Conservation (phyloP, 53 echinoderm and acorn worm genomes). For the Antedon mediterranea region DNA sequence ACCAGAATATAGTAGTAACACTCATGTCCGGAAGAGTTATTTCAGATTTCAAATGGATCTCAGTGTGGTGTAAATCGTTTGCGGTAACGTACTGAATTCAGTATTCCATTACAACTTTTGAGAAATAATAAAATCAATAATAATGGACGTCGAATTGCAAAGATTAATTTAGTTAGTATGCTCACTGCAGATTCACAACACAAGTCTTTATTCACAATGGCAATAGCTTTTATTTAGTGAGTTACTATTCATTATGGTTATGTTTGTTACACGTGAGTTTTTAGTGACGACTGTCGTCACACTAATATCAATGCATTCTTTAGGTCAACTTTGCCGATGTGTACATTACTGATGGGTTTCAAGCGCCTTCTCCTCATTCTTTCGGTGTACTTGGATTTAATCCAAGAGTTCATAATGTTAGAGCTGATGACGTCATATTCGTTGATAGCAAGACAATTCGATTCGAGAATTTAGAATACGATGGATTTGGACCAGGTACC, state of each 20-base stretch:
- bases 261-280: too few relatives aligned
- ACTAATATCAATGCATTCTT: background rate
- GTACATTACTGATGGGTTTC: constrained; percentile 25
- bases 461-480: constrained; percentile 39
- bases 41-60: constrained; percentile 26
- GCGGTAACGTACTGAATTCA: constrained; percentile 5
- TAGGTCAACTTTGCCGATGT: constrained; percentile 57
- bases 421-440: constrained; percentile 29
- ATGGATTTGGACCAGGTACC: constrained; percentile 66
- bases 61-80: constrained; percentile 35
- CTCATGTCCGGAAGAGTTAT: constrained; percentile 9
- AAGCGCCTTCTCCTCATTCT: constrained; percentile 25
- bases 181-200: too few relatives aligned
- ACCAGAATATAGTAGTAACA: constrained; percentile 13
- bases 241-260: too few relatives aligned
- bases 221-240: too few relatives aligned
- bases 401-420: constrained; percentile 15
- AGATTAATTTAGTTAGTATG: too few relatives aligned
- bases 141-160: too few relatives aligned
- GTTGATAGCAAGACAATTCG: constrained; percentile 38
- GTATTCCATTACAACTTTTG: background rate
- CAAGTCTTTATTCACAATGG: too few relatives aligned
- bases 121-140: too few relatives aligned
- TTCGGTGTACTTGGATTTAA: constrained; percentile 27
- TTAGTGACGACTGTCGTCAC: too few relatives aligned